A percentile compares a stretch with the other conserved stretches of the same genome.
phyloP scores from a whole-genome alignment of 2,888 invertebrate species.

The Leucophora obtusa region DNA sequence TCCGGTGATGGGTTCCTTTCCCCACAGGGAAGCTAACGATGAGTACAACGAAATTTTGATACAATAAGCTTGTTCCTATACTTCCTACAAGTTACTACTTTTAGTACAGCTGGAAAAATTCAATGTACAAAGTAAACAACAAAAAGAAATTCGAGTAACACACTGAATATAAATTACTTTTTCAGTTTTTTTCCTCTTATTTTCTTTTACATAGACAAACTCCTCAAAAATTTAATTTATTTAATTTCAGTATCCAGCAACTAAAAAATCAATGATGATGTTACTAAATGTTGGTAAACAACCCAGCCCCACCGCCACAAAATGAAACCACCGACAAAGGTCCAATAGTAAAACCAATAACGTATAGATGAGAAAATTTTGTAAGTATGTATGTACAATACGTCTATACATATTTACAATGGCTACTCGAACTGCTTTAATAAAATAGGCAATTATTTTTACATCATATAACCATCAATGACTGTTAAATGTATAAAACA shows the following conservation, averaged over 20 bases:
- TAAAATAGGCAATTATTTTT: constrained; percentile 52
- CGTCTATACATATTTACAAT: not conserved
- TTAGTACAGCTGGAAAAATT: too few relatives aligned
- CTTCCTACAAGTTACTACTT: too few relatives aligned
- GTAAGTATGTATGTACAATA: too few relatives aligned
- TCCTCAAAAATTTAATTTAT: constrained; percentile 27
- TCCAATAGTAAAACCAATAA: constrained; percentile 30
- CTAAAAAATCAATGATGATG: constrained; percentile 2
- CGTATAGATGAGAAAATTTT: not conserved
- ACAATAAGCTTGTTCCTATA: too few relatives aligned
- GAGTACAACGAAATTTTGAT: too few relatives aligned
- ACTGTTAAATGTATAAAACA: not conserved
- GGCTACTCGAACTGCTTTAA: not conserved
- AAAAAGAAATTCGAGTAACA: too few relatives aligned
- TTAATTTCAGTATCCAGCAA: constrained; percentile 20
- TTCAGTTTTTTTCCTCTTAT: not conserved
- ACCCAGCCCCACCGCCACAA: constrained; percentile 9
- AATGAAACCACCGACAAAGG: constrained; percentile 20
- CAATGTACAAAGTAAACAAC: too few relatives aligned
- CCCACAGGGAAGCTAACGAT: too few relatives aligned
- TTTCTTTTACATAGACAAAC: not conserved
- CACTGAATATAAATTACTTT: too few relatives aligned
- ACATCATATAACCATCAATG: constrained; percentile 24
- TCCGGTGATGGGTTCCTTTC: too few relatives aligned
- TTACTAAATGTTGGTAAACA: constrained; percentile 16